A percentile compares a stretch with the other conserved stretches of the same genome.
These are phyloP conservation scores for Agrilus biguttatus DNA, from an alignment of 2,888 invertebrate genomes.

Conservation along the genomic window DNA sequence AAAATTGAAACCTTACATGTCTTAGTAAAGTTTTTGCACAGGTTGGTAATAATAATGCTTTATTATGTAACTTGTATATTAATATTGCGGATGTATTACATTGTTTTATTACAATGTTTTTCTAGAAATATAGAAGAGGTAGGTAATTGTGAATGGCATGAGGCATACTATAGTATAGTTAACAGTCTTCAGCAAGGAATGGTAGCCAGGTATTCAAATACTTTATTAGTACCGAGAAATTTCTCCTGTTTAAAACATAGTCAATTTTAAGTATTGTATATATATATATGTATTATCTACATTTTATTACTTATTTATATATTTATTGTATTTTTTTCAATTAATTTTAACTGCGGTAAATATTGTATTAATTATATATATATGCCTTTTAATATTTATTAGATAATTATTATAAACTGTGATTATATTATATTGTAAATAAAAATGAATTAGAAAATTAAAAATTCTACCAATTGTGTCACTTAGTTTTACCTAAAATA, in stretches of 20 bases:
- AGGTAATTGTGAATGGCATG: conserved; percentile 46
- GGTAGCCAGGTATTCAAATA: conserved; percentile 43
- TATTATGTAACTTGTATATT: no score
- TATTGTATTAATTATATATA: no score
- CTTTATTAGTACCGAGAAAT: conserved; percentile 22
- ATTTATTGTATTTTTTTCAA: no score
- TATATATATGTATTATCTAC: neutral
- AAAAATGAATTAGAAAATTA: no score
- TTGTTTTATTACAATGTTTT: no score
- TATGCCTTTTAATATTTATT: no score
- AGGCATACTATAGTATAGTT: conserved; percentile 46
- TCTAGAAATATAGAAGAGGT: conserved; percentile 37
- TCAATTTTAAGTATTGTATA: conserved; percentile 1
- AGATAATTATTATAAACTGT: no score
- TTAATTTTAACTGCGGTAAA: no score
- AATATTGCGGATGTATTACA: no score
- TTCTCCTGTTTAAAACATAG: conserved; percentile 18
- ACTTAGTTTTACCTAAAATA: no score
- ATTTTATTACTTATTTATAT: neutral
- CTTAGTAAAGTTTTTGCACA: conserved; percentile 33
- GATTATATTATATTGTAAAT: no score
- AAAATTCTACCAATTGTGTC: no score
- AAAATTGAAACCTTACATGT: conserved; percentile 30
- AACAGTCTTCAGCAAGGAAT: conserved; percentile 53
- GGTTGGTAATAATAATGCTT: conserved; percentile 21